These are phyloP conservation scores for Cydia amplana DNA, from an alignment of 1,140 invertebrate genomes.

Conservation along the genomic window DNA sequence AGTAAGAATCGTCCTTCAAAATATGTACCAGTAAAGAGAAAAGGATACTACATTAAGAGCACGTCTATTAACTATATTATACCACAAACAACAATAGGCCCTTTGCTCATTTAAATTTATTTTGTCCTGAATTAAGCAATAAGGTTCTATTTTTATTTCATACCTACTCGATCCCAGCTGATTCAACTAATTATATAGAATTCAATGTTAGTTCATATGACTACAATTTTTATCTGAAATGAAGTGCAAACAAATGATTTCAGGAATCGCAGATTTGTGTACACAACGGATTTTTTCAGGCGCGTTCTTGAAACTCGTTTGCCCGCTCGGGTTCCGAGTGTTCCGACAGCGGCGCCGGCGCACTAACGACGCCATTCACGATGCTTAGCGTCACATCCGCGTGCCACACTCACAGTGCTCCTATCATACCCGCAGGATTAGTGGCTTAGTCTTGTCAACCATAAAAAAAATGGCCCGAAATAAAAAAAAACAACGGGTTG, in stretches of 20 bases:
- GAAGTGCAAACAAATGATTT: not conserved
- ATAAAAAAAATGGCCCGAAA: too few relatives aligned
- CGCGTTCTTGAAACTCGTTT: not conserved
- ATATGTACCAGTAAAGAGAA: too few relatives aligned
- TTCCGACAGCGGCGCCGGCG: not conserved
- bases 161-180: too few relatives aligned
- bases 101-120: too few relatives aligned
- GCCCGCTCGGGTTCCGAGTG: not conserved
- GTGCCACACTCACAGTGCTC: not conserved
- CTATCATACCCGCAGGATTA: not conserved
- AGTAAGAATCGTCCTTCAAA: too few relatives aligned
- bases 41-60: too few relatives aligned
- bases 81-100: too few relatives aligned
- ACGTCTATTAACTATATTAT: too few relatives aligned
- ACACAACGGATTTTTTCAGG: not conserved
- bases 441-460: not conserved
- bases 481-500: too few relatives aligned
- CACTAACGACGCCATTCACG: constrained; percentile 29
- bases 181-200: not conserved
- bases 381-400: constrained; percentile 22
- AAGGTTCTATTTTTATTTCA: too few relatives aligned
- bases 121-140: too few relatives aligned
- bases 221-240: not conserved
- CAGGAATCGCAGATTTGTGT: not conserved
- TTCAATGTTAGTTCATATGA: not conserved